Evolutionary conservation across 2,888 invertebrate species (phyloP).

Genomic region (Ochropleura leucogaster): DNA sequence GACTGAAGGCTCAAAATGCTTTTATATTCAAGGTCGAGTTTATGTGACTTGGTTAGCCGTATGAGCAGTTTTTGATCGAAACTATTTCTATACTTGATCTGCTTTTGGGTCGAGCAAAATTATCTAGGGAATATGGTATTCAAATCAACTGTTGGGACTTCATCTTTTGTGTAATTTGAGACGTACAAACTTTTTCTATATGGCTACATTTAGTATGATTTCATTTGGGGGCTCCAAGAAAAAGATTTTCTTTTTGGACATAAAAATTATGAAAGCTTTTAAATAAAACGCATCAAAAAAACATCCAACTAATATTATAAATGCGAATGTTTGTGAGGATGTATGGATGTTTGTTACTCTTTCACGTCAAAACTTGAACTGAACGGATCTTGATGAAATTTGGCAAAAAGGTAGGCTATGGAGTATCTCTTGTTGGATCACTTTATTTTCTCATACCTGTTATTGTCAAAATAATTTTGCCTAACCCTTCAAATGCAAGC

Average conservation of each 20-base stretch:
- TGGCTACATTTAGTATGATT: background rate
- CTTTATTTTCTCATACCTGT: background rate
- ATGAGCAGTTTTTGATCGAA: constrained; percentile 30
- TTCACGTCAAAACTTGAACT: too few species aligned
- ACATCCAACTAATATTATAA: too few species aligned
- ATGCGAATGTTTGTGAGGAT: too few species aligned
- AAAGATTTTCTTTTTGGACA: background rate
- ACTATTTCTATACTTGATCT: constrained; percentile 37
- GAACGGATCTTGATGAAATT: too few species aligned
- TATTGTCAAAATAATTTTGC: too few species aligned
- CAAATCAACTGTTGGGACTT: background rate
- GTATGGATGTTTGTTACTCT: too few species aligned
- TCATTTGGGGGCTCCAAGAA: background rate
- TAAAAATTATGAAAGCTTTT: background rate
- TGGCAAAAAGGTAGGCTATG: too few species aligned
- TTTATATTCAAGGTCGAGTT: constrained; percentile 33
- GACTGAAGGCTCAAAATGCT: background rate
- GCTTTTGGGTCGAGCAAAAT: constrained; percentile 6
- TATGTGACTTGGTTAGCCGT: background rate
- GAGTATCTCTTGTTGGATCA: too few species aligned
- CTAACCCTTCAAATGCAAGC: constrained; percentile 8
- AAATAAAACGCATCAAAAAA: too few species aligned
- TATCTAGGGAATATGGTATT: constrained; percentile 12
- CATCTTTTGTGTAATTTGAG: background rate
- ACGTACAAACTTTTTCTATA: background rate